Evolutionary conservation across 1,140 invertebrate species (phyloP), one percentile per base, ranked within the genome.

Genomic region (Rhyacophila brunnea): DNA sequence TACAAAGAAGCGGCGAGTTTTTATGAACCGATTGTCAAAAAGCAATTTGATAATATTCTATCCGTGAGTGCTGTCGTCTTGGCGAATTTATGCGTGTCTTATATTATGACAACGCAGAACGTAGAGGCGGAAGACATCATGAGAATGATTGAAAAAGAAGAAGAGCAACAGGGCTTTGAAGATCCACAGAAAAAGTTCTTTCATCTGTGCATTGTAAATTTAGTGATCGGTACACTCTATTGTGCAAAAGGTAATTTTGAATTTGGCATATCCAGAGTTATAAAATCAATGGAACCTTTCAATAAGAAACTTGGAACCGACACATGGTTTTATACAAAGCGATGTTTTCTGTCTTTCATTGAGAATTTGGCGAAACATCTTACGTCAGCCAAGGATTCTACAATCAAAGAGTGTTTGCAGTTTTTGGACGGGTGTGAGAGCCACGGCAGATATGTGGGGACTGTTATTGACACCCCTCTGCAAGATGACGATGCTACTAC

Each of bases 181-280:
- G 93, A 97, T 67, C 92, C 93, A 11, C 92, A 97, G 35, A 93
- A 94, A 71, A 99, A 98, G 74, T 87, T 92, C 53, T 98, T 92
- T 78, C 97, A 99, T 74, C 79, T 98, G 20, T 99, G 96, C 72
- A 99, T 99, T 66, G 96, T 99, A 2, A 99, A 99, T 79, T 80
- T 99, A 47, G 97, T 99, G 1, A 99, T 99, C 65, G 97, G 94
- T 76, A 99, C 97, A 1, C 75, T 99, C 3, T 99, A 99, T 72
- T 99, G 97, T 74, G 91, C 95, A 0, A 99, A 99, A 78, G 95
- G 96, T 0, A 99, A 99, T 78, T 99, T 97, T 69, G 97, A 99
- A 74, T 99, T 99, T 79, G 98, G 98, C 5, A 95, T 99, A 66
- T 97, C 95, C 0, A 81, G 97, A 65, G 93, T 99, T 0, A 96